These are phyloP conservation scores for Thaleichthys pacificus DNA, from an alignment of 2,797 vertebrate genomes.

Conservation along the genomic window DNA sequence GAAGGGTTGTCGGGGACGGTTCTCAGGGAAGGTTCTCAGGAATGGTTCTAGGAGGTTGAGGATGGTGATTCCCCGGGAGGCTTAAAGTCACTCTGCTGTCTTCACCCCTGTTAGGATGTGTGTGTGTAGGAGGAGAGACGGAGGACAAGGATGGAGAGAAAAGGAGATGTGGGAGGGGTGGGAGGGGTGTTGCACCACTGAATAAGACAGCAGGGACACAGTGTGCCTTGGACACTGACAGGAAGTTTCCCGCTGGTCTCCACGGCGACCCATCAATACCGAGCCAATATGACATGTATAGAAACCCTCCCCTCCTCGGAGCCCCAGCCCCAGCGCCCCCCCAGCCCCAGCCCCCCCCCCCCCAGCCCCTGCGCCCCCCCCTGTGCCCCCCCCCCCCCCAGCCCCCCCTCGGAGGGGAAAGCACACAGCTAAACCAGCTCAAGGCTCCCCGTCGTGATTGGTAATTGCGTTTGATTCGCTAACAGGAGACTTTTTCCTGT, in stretches of 20 bases:
- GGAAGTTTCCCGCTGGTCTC: slow-evolving; percentile 30
- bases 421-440: slow-evolving; percentile 38
- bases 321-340: not conserved
- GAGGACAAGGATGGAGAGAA: too few species aligned
- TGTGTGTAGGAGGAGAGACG: slow-evolving; percentile 6
- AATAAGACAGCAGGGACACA: slow-evolving; percentile 20
- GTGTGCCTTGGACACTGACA: slow-evolving; percentile 23
- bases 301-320: slow-evolving; percentile 42
- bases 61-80: slow-evolving; percentile 22
- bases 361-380: not conserved
- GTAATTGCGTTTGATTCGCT: slow-evolving; percentile 61
- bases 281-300: slow-evolving; percentile 51
- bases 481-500: slow-evolving; percentile 51
- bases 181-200: slow-evolving; percentile 11
- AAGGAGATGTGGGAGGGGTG: not conserved
- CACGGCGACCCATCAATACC: slow-evolving; percentile 35
- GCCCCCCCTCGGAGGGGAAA: slow-evolving; percentile 10
- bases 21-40: too few species aligned
- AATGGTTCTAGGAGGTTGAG: slow-evolving; percentile 18
- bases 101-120: not conserved
- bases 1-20: too few species aligned
- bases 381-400: slow-evolving; percentile 17
- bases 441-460: slow-evolving; percentile 39
- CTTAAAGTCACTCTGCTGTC: slow-evolving; percentile 3
- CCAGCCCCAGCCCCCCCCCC: not conserved